Evolutionary conservation across 92 coral and sea anemone genomes (phyloP).

Genomic region (Blastomussa wellsi): DNA sequence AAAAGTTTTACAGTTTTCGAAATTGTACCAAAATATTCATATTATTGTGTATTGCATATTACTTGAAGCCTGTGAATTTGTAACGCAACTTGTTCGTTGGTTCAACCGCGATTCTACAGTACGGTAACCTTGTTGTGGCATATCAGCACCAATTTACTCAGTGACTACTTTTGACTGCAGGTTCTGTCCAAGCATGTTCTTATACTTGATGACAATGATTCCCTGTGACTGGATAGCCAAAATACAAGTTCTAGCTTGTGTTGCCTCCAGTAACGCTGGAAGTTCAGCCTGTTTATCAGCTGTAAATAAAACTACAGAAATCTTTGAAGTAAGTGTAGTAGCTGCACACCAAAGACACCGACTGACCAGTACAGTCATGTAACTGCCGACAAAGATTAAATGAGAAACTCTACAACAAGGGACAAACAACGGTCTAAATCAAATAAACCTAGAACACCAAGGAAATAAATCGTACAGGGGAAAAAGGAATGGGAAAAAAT

Average conservation of each 20-base stretch:
- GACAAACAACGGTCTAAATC: neutral
- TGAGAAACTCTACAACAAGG: neutral
- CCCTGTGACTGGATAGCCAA: constrained; percentile 95
- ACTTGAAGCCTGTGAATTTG: no score
- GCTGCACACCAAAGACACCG: neutral
- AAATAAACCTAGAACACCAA: neutral
- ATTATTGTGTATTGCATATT: no score
- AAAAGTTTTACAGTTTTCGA: no score
- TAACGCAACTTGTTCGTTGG: no score
- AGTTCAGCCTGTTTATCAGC: constrained; percentile 22
- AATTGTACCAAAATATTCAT: no score
- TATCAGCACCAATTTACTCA: neutral
- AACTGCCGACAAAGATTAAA: neutral
- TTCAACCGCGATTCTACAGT: no score
- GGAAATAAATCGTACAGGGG: neutral
- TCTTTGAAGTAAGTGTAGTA: constrained; percentile 20
- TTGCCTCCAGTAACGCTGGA: constrained; percentile 19
- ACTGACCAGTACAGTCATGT: neutral
- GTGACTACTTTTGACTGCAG: constrained; percentile 27
- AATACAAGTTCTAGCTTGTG: constrained; percentile 62
- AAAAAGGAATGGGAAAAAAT: no score
- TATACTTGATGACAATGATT: constrained; percentile 83
- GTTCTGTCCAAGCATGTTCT: constrained; percentile 95
- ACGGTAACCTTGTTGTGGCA: no score
- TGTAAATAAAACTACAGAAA: constrained; percentile 17